phyloP scores from a whole-genome alignment of 2,113 vertebrate genomes.

The Collichthys lucidus region DNA sequence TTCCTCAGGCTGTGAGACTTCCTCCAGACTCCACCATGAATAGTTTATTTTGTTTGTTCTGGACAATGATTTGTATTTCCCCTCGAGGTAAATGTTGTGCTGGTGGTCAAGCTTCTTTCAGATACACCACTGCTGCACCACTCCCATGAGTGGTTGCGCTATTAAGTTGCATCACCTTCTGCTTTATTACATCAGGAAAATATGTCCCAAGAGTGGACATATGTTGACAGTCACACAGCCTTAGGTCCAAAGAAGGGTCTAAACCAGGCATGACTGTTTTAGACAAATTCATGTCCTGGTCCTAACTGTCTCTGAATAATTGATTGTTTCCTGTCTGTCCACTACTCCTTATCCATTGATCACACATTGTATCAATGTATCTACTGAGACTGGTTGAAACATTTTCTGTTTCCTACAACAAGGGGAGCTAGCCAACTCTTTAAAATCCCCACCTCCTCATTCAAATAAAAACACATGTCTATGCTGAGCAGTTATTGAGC shows the following conservation, averaged over 20 bases:
- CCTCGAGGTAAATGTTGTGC: background rate
- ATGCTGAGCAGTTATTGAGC: background rate
- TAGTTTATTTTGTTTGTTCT: too few relatives aligned
- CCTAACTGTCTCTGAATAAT: background rate
- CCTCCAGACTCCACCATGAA: too few relatives aligned
- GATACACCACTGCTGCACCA: background rate
- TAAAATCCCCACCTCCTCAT: slow-evolving; percentile 32
- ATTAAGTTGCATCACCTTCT: background rate
- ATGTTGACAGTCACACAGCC: background rate
- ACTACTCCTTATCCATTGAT: background rate
- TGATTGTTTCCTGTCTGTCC: background rate
- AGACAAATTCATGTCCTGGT: background rate
- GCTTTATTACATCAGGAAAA: background rate
- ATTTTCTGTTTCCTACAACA: background rate
- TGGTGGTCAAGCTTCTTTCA: background rate
- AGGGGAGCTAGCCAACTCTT: background rate
- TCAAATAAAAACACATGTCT: slow-evolving; percentile 48
- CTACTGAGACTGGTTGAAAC: background rate
- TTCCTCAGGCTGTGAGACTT: too few relatives aligned
- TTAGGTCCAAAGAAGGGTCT: background rate
- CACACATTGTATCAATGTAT: background rate
- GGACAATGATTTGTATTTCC: background rate
- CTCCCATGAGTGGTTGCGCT: too few relatives aligned
- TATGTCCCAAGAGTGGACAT: background rate
- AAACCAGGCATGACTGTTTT: background rate